Conservation (phyloP, 2,797 vertebrate species). For the Lacerta viridis region DNA sequence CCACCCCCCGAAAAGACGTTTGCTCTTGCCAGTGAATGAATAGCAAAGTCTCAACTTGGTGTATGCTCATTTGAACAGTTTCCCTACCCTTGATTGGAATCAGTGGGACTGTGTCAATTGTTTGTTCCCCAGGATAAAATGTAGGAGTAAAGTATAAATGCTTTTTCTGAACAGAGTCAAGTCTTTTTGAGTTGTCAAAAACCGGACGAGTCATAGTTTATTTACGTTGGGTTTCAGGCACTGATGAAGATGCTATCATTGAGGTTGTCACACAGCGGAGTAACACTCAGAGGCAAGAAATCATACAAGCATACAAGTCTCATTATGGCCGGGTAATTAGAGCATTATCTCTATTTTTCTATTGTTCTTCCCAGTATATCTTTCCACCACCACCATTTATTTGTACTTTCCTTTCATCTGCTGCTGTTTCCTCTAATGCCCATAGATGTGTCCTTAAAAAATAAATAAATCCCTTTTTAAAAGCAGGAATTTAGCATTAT, state of each 20-base stretch:
- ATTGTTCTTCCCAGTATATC: not conserved
- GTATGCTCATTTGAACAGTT: not conserved
- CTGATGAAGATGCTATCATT: constrained; percentile 92
- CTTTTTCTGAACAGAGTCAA: not conserved
- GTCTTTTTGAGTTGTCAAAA: not conserved
- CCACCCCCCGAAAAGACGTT: not conserved
- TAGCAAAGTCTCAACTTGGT: not conserved
- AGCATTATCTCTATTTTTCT: not conserved
- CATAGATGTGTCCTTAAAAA: not conserved
- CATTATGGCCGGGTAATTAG: constrained; percentile 91
- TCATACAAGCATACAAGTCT: constrained; percentile 93
- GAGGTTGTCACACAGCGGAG: constrained; percentile 90
- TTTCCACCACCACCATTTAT: not conserved
- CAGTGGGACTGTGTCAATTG: not conserved
- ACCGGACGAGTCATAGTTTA: not conserved
- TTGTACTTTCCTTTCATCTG: not conserved
- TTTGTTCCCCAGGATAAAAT: not conserved
- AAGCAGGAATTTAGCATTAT: too few relatives aligned
- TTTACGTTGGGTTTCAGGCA: constrained; percentile 82
- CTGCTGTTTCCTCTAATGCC: not conserved
- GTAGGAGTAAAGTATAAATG: not conserved
- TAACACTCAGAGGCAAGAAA: constrained; percentile 93
- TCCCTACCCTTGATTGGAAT: not conserved
- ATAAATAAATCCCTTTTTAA: not conserved
- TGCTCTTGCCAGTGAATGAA: not conserved